These are phyloP conservation scores for Machimus atricapillus DNA, from an alignment of 2,888 invertebrate genomes.

Conservation along the genomic window DNA sequence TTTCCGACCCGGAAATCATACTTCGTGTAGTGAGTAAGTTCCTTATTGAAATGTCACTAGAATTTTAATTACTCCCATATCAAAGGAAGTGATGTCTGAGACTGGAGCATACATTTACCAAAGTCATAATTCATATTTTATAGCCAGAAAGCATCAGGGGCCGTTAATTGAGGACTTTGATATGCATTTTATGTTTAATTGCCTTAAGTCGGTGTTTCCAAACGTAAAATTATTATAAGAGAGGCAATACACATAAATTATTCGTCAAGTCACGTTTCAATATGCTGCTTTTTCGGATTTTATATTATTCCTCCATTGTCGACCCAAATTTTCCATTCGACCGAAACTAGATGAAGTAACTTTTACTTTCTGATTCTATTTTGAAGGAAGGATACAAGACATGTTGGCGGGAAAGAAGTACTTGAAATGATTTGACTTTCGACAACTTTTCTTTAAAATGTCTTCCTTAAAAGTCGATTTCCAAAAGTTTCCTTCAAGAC, in stretches of 20 bases:
- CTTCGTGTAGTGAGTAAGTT: conserved; percentile 93
- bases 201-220: background rate
- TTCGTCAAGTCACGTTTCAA: background rate
- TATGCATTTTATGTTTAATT: background rate
- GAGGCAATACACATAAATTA: background rate
- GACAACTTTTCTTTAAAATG: background rate
- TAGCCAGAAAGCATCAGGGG: background rate
- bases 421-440: background rate
- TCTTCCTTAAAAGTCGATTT: background rate
- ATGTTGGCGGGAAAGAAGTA: background rate
- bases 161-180: background rate
- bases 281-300: background rate
- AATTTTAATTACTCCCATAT: background rate
- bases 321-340: background rate
- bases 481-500: background rate
- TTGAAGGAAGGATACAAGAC: background rate
- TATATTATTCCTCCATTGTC: background rate
- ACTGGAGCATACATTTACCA: background rate
- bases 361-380: background rate
- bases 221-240: too few species aligned
- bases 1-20: conserved; percentile 88
- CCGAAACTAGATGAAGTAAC: background rate
- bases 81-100: background rate
- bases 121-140: background rate
- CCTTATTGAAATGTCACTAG: background rate